phyloP scores from a whole-genome alignment of 1,140 invertebrate species.

The Diplogasteroides magnus region DNA sequence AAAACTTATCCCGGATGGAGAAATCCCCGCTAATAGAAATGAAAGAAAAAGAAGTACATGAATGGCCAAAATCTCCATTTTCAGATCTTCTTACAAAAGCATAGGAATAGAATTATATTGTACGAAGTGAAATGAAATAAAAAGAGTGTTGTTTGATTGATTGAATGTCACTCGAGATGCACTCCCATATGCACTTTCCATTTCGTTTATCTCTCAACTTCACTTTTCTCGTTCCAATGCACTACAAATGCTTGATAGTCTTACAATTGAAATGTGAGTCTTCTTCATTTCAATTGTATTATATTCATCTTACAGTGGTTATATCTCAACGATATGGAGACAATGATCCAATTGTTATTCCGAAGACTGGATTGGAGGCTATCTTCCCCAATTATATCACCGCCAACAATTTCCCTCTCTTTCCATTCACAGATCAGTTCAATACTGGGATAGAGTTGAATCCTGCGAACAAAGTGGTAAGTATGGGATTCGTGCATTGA shows the following conservation, averaged over 20 bases:
- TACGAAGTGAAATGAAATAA: no score
- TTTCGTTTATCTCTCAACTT: no score
- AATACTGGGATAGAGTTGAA: slow-evolving; percentile 38
- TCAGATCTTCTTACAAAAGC: no score
- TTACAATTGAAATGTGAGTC: slow-evolving; percentile 5
- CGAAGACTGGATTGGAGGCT: slow-evolving; percentile 25
- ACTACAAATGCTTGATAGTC: slow-evolving; percentile 2
- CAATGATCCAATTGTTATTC: slow-evolving; percentile 35
- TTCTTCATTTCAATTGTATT: background rate
- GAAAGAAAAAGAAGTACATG: no score
- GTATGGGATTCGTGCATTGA: background rate
- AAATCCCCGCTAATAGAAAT: background rate
- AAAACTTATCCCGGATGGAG: background rate
- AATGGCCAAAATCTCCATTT: no score
- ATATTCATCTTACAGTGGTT: background rate
- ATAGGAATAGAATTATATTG: no score
- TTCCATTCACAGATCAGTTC: slow-evolving; percentile 40
- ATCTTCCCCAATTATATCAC: slow-evolving; percentile 36
- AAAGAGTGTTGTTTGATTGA: no score
- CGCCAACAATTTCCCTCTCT: slow-evolving; percentile 38
- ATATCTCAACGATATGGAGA: slow-evolving; percentile 19
- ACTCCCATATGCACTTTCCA: no score
- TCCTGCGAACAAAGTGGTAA: slow-evolving; percentile 39
- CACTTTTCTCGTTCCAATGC: no score
- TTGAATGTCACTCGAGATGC: no score